phyloP scores from a whole-genome alignment of 2,113 vertebrate genomes.

The Prinia subflava region DNA sequence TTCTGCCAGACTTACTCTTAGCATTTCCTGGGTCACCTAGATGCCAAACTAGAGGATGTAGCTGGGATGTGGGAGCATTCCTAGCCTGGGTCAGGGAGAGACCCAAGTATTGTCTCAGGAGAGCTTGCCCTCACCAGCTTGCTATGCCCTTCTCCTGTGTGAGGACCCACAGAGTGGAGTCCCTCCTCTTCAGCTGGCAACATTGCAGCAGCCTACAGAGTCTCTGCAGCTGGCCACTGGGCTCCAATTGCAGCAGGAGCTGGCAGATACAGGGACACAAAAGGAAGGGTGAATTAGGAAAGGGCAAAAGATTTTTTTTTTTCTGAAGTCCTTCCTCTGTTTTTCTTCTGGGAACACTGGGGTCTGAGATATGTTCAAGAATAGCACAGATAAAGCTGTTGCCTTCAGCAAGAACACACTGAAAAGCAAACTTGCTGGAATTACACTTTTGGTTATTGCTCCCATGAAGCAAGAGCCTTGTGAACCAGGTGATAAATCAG shows the following conservation, averaged over 20 bases:
- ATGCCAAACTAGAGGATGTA: not conserved
- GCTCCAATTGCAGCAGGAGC: not conserved
- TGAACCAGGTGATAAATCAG: conserved; percentile 42
- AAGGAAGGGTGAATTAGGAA: not conserved
- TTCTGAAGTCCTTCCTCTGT: not conserved
- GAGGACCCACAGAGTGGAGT: fast-evolving
- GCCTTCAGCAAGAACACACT: not conserved
- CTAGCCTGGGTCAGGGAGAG: not conserved
- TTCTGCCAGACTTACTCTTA: not conserved
- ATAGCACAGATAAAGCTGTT: not conserved
- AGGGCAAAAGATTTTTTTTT: not conserved
- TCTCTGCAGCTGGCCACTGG: fast-evolving
- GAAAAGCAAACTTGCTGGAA: conserved; percentile 33
- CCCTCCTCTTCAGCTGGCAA: not conserved
- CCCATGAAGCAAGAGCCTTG: conserved; percentile 3
- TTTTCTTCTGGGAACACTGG: not conserved
- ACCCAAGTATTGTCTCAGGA: not conserved
- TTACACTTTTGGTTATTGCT: conserved; percentile 42
- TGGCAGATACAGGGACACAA: not conserved
- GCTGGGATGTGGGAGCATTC: not conserved
- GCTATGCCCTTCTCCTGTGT: not conserved
- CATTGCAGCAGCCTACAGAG: not conserved
- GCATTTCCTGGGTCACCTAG: not conserved
- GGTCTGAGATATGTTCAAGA: not conserved
- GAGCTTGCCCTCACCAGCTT: not conserved